Conservation (phyloP, 2,797 vertebrate species). For the Champsocephalus gunnari region DNA sequence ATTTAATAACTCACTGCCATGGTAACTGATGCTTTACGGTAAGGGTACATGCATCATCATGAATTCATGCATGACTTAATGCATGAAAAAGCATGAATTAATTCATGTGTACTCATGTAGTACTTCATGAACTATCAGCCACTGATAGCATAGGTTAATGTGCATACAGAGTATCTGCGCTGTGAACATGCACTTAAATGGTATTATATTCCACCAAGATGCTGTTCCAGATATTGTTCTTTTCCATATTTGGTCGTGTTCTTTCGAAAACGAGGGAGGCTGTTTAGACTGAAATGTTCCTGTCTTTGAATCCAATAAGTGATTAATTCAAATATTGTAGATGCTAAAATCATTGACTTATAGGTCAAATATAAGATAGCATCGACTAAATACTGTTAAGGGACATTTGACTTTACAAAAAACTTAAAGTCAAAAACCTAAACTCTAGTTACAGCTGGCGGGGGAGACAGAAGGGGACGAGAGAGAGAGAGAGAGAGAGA, state of each 20-base stretch:
- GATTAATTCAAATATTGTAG: background rate
- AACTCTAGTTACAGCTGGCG: background rate
- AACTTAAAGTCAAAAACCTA: background rate
- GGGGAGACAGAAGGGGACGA: background rate
- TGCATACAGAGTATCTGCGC: background rate
- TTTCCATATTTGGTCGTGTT: slow-evolving; percentile 27
- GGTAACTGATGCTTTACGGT: background rate
- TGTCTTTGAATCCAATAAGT: background rate
- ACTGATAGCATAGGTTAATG: background rate
- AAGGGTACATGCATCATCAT: too few relatives aligned
- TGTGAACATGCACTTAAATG: slow-evolving; percentile 2
- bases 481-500: too few relatives aligned
- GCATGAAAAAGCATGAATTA: too few relatives aligned
- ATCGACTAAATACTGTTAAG: background rate
- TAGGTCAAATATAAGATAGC: background rate
- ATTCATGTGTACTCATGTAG: too few relatives aligned
- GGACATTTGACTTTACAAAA: slow-evolving; percentile 17
- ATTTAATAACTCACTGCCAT: background rate
- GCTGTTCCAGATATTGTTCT: slow-evolving; percentile 1
- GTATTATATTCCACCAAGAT: background rate
- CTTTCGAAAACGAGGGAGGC: slow-evolving; percentile 1
- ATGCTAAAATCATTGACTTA: slow-evolving; percentile 8
- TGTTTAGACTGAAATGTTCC: background rate
- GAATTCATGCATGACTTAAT: too few relatives aligned
- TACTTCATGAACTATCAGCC: too few relatives aligned